These are phyloP conservation scores for Phodopus roborovskii DNA, from an alignment of 2,113 vertebrate genomes.

Conservation along the genomic window DNA sequence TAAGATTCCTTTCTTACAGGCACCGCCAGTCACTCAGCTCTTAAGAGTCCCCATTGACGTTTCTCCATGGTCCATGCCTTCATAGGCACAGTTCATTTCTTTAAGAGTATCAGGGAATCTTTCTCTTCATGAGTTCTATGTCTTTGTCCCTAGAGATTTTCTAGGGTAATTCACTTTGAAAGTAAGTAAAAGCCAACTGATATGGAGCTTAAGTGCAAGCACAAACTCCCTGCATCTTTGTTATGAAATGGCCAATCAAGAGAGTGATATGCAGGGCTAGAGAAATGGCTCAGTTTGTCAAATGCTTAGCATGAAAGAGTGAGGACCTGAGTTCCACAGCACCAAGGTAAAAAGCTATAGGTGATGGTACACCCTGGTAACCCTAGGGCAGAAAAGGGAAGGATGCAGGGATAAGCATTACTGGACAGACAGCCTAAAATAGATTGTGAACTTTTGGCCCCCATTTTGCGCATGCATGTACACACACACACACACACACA, in stretches of 20 bases:
- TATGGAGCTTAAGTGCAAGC: neutral
- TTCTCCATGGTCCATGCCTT: accelerated
- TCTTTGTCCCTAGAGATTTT: neutral
- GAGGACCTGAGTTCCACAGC: neutral
- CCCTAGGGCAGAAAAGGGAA: neutral
- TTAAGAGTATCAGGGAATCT: neutral
- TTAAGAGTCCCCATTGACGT: neutral
- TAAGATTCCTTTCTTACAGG: neutral
- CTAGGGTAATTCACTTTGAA: neutral
- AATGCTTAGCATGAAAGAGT: too few relatives aligned
- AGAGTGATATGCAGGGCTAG: neutral
- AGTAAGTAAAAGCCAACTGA: neutral
- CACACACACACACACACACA: neutral
- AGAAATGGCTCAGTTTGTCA: too few relatives aligned
- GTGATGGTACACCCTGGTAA: too few relatives aligned
- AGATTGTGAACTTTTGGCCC: neutral
- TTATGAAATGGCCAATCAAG: neutral
- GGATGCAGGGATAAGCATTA: too few relatives aligned
- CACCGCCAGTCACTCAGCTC: neutral
- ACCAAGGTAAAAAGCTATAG: neutral
- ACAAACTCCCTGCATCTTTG: neutral
- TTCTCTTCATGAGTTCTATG: neutral
- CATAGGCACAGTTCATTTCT: neutral
- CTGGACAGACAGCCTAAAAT: neutral
- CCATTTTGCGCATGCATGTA: neutral